A percentile compares a stretch with the other conserved stretches of the same genome.
These are phyloP conservation scores for Philantomba maxwellii DNA, from an alignment of 2,113 vertebrate genomes.

Conservation along the genomic window DNA sequence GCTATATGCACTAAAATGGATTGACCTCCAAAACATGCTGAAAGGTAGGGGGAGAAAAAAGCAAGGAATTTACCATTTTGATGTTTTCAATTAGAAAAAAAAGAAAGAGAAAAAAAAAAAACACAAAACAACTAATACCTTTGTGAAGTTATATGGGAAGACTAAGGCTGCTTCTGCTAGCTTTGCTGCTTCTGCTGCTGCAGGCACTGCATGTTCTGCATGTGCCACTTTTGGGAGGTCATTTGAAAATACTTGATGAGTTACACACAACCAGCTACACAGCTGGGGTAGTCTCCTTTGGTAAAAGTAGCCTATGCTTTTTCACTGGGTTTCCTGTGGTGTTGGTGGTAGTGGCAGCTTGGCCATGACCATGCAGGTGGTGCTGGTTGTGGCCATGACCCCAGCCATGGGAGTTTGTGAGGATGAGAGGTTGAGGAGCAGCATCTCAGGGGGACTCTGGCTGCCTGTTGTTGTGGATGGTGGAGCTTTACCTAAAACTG, in stretches of 20 bases:
- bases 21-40: conserved; percentile 43
- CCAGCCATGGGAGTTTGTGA: too few species aligned
- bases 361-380: conserved; percentile 65
- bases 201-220: conserved; percentile 91
- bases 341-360: conserved; percentile 74
- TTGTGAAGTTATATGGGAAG: conserved; percentile 71
- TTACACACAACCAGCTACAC: conserved; percentile 94
- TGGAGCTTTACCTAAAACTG: too few species aligned
- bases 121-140: too few species aligned
- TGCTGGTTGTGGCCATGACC: background rate
- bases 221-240: conserved; percentile 86
- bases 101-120: too few species aligned
- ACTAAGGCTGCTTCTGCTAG: conserved; percentile 79
- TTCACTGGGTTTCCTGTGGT: conserved; percentile 82
- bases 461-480: too few species aligned
- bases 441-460: too few species aligned
- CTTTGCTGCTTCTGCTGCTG: conserved; percentile 60
- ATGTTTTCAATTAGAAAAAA: too few species aligned
- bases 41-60: background rate
- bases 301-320: conserved; percentile 91
- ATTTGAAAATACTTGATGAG: conserved; percentile 92
- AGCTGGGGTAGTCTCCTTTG: conserved; percentile 87
- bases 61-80: background rate
- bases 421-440: too few species aligned
- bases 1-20: background rate